phyloP scores from a whole-genome alignment of 2,888 invertebrate genomes.

The Diplolepis rosae region DNA sequence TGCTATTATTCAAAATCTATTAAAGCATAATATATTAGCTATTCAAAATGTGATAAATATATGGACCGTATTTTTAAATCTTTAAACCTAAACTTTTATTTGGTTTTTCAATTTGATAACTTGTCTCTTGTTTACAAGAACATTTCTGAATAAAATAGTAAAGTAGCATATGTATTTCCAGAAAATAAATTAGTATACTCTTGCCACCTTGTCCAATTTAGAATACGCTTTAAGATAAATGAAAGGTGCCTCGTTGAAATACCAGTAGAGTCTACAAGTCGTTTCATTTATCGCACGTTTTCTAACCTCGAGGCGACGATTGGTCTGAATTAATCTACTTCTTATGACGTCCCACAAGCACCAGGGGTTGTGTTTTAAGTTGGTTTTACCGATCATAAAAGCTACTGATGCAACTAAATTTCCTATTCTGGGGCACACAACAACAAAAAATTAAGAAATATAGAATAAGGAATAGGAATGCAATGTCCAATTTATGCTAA shows the following conservation, averaged over 20 bases:
- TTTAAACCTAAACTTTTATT: no score
- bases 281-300: background rate
- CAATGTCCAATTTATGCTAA: no score
- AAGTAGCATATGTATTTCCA: background rate
- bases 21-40: no score
- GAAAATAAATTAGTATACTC: background rate
- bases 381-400: background rate
- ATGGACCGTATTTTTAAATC: no score
- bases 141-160: background rate
- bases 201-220: background rate
- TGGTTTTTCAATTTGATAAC: no score
- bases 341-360: background rate
- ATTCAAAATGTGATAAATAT: no score
- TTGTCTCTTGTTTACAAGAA: background rate
- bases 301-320: background rate
- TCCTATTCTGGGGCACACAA: background rate
- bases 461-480: background rate
- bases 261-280: background rate
- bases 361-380: background rate
- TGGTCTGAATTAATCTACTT: constrained; percentile 7
- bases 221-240: background rate
- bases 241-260: constrained; percentile 5
- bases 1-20: no score
- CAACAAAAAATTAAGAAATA: background rate
- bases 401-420: background rate